Evolutionary conservation across 2,113 vertebrate species (phyloP), one percentile per base, ranked within the genome.

Genomic region (Amphilophus citrinellus): DNA sequence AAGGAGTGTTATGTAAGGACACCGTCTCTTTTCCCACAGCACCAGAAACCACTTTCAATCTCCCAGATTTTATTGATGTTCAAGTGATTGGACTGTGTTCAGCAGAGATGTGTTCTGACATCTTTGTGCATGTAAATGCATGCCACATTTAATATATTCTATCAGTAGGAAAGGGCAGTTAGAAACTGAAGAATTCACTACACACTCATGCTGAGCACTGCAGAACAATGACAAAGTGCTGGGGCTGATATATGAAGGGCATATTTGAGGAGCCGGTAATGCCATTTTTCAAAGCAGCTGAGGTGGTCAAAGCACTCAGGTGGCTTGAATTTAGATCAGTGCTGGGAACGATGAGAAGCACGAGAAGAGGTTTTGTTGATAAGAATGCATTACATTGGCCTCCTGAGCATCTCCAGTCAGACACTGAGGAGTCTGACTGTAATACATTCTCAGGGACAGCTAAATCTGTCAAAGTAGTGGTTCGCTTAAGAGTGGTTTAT

Each of bases 301-400:
- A 77, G n/a, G 50, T 61, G 56, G 59, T 66, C 1, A 59, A 6
- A 79, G 79, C 24, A 27, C 56, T 81, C 78, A 75, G 50, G 22
- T 71, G 82, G 62, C 57, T 68, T 84, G 90, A 84, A 77, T 85
- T 83, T 73, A 65, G 75, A 91, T 86, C 78, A 84, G 81, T 3
- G 39, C 6, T 10, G 1, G 24, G 66, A 47, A 57, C 44, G 65
- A 85, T 15, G 73, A 39, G 5, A 39, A 42, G 42, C 39, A 78
- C 6, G 27, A 56, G 20, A 56, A 44, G 30, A 77, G 14, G 32
- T 71, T 61, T 42, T 81, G 37, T 50, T 75, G 50, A 68, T 76
- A 39, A 66, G 8, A 59, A 53, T 66, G 42, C 20, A 66, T 13
- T 4, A 15, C 63, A 27, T 1, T 11, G 61, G 71, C 75, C 57